Conservation (phyloP, 2,888 invertebrate genomes). For the Autographa gamma region DNA sequence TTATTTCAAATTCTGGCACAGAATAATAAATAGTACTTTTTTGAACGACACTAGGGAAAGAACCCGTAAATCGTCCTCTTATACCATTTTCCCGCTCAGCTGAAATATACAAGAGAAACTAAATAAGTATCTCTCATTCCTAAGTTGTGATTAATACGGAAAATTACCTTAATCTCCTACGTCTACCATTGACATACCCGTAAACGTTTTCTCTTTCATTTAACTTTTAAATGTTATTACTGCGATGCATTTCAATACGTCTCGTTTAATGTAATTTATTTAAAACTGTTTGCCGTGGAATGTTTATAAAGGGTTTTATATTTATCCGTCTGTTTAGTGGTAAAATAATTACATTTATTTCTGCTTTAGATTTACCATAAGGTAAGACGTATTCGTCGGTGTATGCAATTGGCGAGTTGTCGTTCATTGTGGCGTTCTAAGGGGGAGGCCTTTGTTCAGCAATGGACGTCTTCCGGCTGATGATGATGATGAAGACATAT, state of each 20-base stretch:
- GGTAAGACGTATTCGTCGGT: too few species aligned
- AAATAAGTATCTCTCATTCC: background rate
- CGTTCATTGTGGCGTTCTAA: too few species aligned
- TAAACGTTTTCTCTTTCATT: constrained; percentile 54
- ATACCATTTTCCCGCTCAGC: background rate
- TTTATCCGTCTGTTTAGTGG: constrained; percentile 2
- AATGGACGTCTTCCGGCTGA: too few species aligned
- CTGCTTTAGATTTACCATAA: background rate
- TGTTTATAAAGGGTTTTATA: constrained; percentile 32
- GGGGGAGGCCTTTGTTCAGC: too few species aligned
- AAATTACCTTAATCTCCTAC: constrained; percentile 1
- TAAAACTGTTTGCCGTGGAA: constrained; percentile 15
- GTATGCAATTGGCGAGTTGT: too few species aligned
- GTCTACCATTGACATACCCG: constrained; percentile 12
- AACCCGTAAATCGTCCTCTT: background rate
- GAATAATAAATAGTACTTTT: too few species aligned
- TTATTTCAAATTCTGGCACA: too few species aligned
- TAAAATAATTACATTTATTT: background rate
- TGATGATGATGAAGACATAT: too few species aligned
- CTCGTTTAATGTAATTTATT: constrained; percentile 27
- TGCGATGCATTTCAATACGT: constrained; percentile 18
- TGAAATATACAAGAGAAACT: too few species aligned
- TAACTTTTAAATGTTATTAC: constrained; percentile 47
- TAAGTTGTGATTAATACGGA: constrained; percentile 2
- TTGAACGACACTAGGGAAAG: background rate